phyloP scores from a whole-genome alignment of 2,888 invertebrate species.

The Dryobotodes eremita region DNA sequence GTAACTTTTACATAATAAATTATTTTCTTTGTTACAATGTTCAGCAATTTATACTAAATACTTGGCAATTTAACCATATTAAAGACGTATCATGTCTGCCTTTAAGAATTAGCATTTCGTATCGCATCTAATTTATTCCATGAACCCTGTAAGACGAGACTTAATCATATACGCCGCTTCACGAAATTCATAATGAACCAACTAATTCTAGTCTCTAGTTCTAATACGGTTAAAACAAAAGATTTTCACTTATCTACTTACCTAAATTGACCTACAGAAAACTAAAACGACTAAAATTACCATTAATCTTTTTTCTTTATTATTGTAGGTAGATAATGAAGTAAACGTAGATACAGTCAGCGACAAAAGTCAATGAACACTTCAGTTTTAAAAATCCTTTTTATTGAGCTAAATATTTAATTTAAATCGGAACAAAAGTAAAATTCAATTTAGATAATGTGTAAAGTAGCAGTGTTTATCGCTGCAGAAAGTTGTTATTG shows the following conservation, averaged over 20 bases:
- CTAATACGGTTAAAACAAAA: background rate
- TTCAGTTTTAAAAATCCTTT: background rate
- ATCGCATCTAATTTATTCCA: slow-evolving; percentile 27
- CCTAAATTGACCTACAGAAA: too few species aligned
- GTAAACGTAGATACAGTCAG: background rate
- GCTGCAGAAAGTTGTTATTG: slow-evolving; percentile 8
- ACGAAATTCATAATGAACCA: slow-evolving; percentile 23
- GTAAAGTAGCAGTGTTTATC: too few species aligned
- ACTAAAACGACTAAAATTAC: background rate
- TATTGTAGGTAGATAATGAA: background rate
- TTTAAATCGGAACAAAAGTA: background rate
- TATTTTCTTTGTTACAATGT: background rate
- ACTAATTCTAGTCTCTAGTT: slow-evolving; percentile 17
- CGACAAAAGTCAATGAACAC: background rate
- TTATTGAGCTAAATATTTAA: background rate
- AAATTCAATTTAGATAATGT: background rate
- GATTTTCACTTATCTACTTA: background rate
- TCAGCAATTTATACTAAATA: background rate
- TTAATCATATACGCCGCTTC: background rate
- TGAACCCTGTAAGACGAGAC: slow-evolving; percentile 19
- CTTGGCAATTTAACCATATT: slow-evolving; percentile 7
- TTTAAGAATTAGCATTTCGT: slow-evolving; percentile 20
- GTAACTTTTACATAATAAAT: background rate
- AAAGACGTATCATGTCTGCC: slow-evolving; percentile 10
- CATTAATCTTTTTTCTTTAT: background rate